phyloP scores from a whole-genome alignment of 2,888 invertebrate species.

The Colostygia pectinataria region DNA sequence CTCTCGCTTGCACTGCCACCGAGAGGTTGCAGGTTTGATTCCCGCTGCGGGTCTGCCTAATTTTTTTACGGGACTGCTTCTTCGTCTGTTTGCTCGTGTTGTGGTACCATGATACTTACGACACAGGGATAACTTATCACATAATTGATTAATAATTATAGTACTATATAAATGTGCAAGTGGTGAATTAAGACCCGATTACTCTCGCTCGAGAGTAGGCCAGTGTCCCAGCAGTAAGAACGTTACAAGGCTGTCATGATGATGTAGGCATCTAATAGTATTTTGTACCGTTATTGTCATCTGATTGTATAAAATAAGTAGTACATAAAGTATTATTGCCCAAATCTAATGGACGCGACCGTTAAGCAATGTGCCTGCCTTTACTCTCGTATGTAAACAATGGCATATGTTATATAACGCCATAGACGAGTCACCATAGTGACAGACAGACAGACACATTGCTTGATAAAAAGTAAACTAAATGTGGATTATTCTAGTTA shows the following conservation, averaged over 20 bases:
- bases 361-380: slow-evolving; percentile 1
- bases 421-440: not conserved
- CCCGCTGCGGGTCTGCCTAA: no score
- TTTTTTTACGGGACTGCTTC: no score
- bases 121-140: no score
- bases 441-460: slow-evolving; percentile 11
- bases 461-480: slow-evolving; percentile 6
- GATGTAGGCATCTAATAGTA: not conserved
- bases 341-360: slow-evolving; percentile 9
- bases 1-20: no score
- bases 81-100: no score
- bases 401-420: slow-evolving; percentile 15
- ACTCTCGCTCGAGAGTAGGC: no score
- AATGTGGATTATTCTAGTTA: slow-evolving; percentile 3
- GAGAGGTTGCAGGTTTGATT: no score
- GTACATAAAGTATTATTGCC: slow-evolving; percentile 3
- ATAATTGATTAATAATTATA: no score
- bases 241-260: not conserved
- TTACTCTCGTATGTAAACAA: slow-evolving; percentile 2
- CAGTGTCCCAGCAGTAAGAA: no score
- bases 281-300: not conserved
- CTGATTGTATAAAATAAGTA: slow-evolving; percentile 3
- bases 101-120: no score
- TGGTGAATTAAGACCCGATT: no score
- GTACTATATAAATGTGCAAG: no score